A percentile compares a stretch with the other conserved stretches of the same genome.
Conservation (phyloP, 2,797 vertebrate species). For the Hypotaenidia okinawae region DNA sequence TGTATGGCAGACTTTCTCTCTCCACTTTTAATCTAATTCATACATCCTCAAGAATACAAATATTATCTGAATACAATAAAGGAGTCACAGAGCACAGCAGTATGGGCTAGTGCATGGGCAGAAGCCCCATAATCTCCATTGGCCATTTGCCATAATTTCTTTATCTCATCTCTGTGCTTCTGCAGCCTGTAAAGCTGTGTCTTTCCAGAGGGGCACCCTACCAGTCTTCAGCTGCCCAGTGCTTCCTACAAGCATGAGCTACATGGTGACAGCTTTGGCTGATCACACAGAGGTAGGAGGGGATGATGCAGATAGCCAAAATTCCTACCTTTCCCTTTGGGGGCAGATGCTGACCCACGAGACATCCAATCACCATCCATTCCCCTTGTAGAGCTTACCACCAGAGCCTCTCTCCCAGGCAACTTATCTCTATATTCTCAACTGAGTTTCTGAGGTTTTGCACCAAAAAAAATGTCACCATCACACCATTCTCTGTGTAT, state of each 20-base stretch:
- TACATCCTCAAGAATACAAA: background rate
- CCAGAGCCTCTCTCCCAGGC: background rate
- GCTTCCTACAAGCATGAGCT: background rate
- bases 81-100: background rate
- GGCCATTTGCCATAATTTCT: background rate
- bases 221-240: background rate
- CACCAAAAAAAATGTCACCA: background rate
- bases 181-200: background rate
- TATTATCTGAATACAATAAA: background rate
- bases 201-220: background rate
- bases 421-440: background rate
- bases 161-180: background rate
- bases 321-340: background rate
- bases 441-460: background rate
- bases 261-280: background rate
- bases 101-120: background rate
- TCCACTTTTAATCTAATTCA: background rate
- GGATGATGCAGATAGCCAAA: background rate
- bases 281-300: background rate
- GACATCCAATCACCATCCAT: fast-evolving
- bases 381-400: background rate
- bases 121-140: background rate
- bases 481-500: background rate
- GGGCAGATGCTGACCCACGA: background rate
- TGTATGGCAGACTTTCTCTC: background rate